Evolutionary conservation across 2,888 invertebrate genomes (phyloP).

Genomic region (Drosophila rubida): DNA sequence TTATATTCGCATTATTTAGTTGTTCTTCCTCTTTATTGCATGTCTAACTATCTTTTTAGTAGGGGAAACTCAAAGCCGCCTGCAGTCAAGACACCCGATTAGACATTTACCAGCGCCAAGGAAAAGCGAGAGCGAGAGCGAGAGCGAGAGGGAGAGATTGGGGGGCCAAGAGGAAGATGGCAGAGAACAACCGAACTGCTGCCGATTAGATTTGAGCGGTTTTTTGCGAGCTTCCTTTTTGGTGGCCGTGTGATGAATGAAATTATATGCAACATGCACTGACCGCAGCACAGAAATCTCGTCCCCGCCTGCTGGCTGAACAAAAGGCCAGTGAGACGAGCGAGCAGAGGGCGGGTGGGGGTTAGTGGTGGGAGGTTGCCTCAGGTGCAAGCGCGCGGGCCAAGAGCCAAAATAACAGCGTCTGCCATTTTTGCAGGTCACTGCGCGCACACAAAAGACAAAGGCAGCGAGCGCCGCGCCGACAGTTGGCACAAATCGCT

Average conservation of each 20-base stretch:
- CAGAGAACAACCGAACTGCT: constrained; percentile 31
- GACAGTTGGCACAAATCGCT: constrained; percentile 78
- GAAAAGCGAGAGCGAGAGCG: neutral
- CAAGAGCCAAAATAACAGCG: constrained; percentile 69
- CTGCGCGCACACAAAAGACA: constrained; percentile 82
- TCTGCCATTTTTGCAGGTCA: constrained; percentile 84
- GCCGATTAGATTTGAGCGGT: constrained; percentile 52
- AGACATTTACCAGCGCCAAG: neutral
- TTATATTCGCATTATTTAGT: no score
- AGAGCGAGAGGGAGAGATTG: neutral
- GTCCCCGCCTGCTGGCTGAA: neutral
- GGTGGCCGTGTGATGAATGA: constrained; percentile 56
- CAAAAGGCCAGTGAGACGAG: neutral
- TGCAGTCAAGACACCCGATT: neutral
- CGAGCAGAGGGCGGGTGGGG: neutral
- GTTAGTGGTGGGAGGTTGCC: no score
- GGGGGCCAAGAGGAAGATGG: constrained; percentile 2
- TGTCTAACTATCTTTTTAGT: no score
- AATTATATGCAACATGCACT: constrained; percentile 67
- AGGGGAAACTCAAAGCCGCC: neutral
- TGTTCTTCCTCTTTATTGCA: no score
- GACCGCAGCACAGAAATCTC: constrained; percentile 36
- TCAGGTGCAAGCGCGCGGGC: constrained; percentile 21
- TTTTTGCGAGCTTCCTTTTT: constrained; percentile 10
- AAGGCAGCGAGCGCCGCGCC: constrained; percentile 42